A percentile compares a stretch with the other conserved stretches of the same genome.
Conservation (phyloP, 2,113 vertebrate species). For the Empidonax alnorum region DNA sequence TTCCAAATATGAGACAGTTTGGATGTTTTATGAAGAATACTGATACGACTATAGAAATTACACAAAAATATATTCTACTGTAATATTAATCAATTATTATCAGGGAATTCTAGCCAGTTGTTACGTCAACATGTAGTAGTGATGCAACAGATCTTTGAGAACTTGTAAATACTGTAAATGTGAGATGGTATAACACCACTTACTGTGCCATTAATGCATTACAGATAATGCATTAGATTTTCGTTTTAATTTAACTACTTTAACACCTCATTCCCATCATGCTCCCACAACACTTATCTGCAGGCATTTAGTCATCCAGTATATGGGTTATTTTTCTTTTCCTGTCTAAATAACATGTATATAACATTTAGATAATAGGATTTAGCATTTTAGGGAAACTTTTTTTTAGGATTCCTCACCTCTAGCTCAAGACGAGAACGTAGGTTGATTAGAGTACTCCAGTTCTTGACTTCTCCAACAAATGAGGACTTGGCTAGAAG, state of each 20-base stretch:
- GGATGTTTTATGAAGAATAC: neutral
- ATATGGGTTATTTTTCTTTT: neutral
- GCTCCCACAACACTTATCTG: neutral
- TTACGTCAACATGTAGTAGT: neutral
- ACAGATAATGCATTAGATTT: neutral
- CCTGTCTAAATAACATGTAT: neutral
- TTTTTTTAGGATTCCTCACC: conserved; percentile 70
- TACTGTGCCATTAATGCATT: neutral
- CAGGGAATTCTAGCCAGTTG: neutral
- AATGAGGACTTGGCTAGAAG: conserved; percentile 93
- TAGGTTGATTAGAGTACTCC: conserved; percentile 92
- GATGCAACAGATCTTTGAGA: neutral
- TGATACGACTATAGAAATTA: neutral
- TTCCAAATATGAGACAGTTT: neutral
- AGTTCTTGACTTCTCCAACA: conserved; percentile 88
- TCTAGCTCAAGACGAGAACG: conserved; percentile 87
- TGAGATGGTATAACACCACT: neutral
- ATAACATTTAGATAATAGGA: neutral
- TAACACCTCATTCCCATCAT: neutral
- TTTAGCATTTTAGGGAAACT: neutral
- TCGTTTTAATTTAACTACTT: neutral
- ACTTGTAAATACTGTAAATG: neutral
- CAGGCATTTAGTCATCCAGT: neutral
- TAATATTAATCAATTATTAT: neutral
- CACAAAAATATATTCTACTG: neutral